Conservation (phyloP, 2,888 invertebrate species). For the Euspilapteryx auroguttella region DNA sequence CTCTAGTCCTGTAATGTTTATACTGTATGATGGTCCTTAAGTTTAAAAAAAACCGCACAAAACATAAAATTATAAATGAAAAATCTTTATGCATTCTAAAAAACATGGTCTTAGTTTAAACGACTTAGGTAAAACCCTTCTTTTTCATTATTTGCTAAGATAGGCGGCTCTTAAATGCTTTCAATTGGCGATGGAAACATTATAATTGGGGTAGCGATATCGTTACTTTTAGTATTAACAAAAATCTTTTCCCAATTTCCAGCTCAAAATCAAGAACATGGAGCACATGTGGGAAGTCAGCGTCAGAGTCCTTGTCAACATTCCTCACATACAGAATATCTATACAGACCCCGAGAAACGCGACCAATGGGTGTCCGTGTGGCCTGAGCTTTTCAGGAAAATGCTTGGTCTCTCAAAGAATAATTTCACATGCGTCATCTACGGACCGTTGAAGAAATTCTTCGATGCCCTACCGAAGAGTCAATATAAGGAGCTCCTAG, state of each 20-base stretch:
- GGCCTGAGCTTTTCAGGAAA: constrained; percentile 67
- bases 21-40: too few species aligned
- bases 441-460: constrained; percentile 65
- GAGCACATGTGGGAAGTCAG: constrained; percentile 67
- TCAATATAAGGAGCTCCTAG: constrained; percentile 51
- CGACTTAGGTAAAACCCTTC: too few species aligned
- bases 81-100: too few species aligned
- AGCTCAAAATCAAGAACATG: constrained; percentile 66
- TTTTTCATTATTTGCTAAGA: too few species aligned
- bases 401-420: constrained; percentile 65
- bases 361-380: constrained; percentile 61
- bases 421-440: constrained; percentile 65
- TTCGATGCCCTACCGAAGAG: constrained; percentile 60
- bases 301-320: constrained; percentile 57
- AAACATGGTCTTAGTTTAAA: too few species aligned
- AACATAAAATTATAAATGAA: too few species aligned
- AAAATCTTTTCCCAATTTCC: constrained; percentile 9
- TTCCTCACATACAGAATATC: constrained; percentile 66
- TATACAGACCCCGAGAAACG: constrained; percentile 67
- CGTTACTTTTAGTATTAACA: too few species aligned
- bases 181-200: too few species aligned
- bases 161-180: too few species aligned
- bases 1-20: too few species aligned
- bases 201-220: too few species aligned
- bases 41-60: too few species aligned